phyloP scores from a whole-genome alignment of 2,113 vertebrate species.

The Cyanoramphus novaezelandiae region DNA sequence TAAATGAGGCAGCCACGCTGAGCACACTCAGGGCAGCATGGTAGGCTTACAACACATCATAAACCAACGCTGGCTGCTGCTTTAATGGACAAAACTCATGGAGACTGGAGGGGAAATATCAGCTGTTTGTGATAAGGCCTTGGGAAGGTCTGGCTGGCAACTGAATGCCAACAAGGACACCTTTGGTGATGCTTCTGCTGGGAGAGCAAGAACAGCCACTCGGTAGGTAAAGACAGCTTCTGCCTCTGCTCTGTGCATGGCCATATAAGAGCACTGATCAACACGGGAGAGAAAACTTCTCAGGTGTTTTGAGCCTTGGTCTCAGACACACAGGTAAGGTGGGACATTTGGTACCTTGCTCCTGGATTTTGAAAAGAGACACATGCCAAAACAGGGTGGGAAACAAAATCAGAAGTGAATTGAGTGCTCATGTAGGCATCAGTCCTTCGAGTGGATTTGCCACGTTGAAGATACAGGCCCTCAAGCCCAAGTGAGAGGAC shows the following conservation, averaged over 20 bases:
- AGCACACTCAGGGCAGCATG: not conserved
- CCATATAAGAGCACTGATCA: not conserved
- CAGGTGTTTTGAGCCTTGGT: not conserved
- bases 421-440: not conserved
- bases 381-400: not conserved
- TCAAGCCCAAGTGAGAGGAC: not conserved
- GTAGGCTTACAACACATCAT: constrained; percentile 26
- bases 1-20: constrained; percentile 53
- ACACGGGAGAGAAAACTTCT: not conserved
- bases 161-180: rapidly evolving
- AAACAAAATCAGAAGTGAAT: not conserved
- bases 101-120: constrained; percentile 37
- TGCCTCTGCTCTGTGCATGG: not conserved
- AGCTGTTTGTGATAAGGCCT: not conserved
- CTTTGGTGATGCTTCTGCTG: not conserved
- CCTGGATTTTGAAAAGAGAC: not conserved
- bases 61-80: constrained; percentile 27
- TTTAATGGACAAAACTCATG: constrained; percentile 9
- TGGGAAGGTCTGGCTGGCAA: not conserved
- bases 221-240: not conserved
- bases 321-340: not conserved
- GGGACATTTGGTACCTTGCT: not conserved
- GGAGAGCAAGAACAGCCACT: not conserved
- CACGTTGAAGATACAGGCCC: not conserved
- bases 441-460: not conserved